Percentiles rank a stretch among this genome's conserved stretches.
These are phyloP conservation scores for Diorhabda carinulata DNA, from an alignment of 1,140 invertebrate species.

Conservation along the genomic window DNA sequence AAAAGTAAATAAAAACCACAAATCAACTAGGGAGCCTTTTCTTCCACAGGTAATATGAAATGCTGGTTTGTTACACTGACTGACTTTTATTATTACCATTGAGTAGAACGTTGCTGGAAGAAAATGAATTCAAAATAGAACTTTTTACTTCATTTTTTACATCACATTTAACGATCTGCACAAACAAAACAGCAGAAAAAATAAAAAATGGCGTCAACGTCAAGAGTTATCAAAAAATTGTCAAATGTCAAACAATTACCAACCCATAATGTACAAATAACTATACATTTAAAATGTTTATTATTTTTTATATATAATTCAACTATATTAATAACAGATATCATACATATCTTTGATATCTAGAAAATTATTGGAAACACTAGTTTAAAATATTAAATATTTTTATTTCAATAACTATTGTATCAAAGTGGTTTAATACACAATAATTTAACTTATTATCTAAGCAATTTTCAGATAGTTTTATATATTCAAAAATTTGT, in stretches of 20 bases:
- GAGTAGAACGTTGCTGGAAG: not conserved
- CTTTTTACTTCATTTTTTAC: constrained; percentile 3
- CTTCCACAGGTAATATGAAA: too few relatives aligned
- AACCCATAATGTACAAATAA: not conserved
- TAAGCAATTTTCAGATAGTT: too few relatives aligned
- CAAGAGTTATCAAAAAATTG: not conserved
- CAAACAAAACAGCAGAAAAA: constrained; percentile 15
- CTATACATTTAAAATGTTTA: too few relatives aligned
- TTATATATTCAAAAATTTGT: too few relatives aligned
- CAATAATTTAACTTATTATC: too few relatives aligned
- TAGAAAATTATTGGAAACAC: too few relatives aligned
- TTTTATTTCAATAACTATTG: too few relatives aligned
- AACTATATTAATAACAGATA: too few relatives aligned
- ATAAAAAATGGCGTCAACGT: constrained; percentile 8
- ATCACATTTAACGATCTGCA: not conserved
- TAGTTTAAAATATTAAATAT: too few relatives aligned
- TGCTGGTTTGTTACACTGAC: not conserved
- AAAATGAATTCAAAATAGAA: not conserved
- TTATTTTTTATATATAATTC: too few relatives aligned
- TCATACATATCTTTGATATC: too few relatives aligned
- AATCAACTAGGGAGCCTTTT: not conserved
- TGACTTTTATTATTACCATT: not conserved
- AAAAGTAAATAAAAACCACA: not conserved
- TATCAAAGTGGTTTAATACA: too few relatives aligned
- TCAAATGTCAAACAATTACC: not conserved